Percentiles rank a stretch among this genome's conserved stretches.
Conservation (phyloP, 2,888 invertebrate genomes). For the Andrena chrysosceles region DNA sequence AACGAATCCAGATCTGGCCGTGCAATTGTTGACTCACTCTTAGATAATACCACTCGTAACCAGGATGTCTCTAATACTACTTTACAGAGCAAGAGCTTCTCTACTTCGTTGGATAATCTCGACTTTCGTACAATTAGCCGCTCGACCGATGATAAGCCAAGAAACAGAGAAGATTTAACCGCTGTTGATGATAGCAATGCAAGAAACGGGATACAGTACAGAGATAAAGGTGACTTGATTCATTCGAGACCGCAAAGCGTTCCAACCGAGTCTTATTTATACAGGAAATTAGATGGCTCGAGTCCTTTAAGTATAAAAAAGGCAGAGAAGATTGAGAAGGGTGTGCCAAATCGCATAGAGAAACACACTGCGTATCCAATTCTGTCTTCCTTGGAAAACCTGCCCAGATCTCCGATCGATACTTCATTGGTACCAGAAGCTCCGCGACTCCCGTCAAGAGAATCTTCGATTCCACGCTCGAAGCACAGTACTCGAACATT, state of each 20-base stretch:
- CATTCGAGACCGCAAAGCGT: constrained; percentile 5
- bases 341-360: neutral
- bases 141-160: neutral
- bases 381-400: constrained; percentile 48
- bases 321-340: constrained; percentile 20
- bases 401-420: constrained; percentile 23
- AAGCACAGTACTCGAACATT: neutral
- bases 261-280: constrained; percentile 2
- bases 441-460: neutral
- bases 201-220: neutral
- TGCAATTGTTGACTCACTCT: constrained; percentile 55
- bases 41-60: constrained; percentile 26
- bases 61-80: constrained; percentile 1
- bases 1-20: constrained; percentile 51
- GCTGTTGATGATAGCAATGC: neutral
- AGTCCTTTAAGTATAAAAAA: neutral
- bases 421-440: neutral
- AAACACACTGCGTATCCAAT: constrained; percentile 32
- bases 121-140: neutral
- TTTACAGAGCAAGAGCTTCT: constrained; percentile 22
- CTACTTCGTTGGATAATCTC: constrained; percentile 34
- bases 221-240: neutral
- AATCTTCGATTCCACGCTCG: neutral
- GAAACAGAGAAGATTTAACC: neutral
- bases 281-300: neutral